Percentiles rank a stretch among this genome's conserved stretches.
Conservation (phyloP, 2,797 vertebrate genomes). For the Anas bernieri region DNA sequence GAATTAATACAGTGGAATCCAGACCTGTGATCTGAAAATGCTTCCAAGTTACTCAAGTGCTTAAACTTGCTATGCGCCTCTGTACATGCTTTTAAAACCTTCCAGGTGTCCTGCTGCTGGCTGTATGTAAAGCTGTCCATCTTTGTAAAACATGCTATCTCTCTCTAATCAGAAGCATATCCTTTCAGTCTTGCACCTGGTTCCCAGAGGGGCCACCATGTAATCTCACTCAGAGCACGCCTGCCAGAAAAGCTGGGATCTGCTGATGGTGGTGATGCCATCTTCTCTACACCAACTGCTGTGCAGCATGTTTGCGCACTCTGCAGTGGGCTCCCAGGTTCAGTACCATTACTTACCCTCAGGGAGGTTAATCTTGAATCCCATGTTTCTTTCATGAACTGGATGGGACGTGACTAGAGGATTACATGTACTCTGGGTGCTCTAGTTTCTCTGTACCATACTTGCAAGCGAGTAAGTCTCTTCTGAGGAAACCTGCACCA, state of each 20-base stretch:
- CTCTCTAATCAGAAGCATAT: background rate
- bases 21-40: background rate
- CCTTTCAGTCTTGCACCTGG: background rate
- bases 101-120: background rate
- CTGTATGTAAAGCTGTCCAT: background rate
- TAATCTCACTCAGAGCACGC: background rate
- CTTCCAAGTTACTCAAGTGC: background rate
- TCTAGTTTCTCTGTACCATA: background rate
- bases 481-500: background rate
- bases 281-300: background rate
- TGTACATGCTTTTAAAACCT: background rate
- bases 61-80: background rate
- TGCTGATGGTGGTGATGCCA: background rate
- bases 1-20: background rate
- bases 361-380: accelerated
- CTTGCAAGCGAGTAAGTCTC: background rate
- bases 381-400: background rate
- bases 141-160: background rate
- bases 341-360: accelerated
- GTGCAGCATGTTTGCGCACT: background rate
- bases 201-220: background rate
- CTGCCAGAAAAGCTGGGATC: accelerated
- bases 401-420: background rate
- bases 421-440: background rate
- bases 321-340: background rate